These are phyloP conservation scores for Hydrochoerus hydrochaeris DNA, from an alignment of 2,113 vertebrate genomes.

Conservation along the genomic window DNA sequence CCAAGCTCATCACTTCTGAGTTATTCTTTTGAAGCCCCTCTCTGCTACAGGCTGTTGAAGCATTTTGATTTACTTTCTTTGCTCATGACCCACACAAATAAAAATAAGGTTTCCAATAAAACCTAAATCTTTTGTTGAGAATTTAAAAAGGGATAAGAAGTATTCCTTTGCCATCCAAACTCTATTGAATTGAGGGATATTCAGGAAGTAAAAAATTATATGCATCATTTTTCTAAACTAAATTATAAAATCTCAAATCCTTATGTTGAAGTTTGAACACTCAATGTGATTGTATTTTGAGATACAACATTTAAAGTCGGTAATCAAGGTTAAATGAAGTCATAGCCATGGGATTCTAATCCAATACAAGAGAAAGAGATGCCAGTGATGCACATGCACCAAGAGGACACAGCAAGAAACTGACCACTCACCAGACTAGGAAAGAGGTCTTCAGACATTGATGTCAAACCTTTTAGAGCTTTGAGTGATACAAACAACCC, in stretches of 20 bases:
- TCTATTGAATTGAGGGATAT: neutral
- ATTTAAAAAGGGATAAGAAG: neutral
- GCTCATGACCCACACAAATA: neutral
- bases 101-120: neutral
- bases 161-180: neutral
- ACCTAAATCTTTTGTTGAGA: neutral
- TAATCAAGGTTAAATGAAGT: neutral
- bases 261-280: neutral
- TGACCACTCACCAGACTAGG: neutral
- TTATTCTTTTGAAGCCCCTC: neutral
- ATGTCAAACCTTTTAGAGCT: neutral
- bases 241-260: neutral
- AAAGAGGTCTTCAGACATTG: neutral
- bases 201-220: neutral
- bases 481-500: neutral
- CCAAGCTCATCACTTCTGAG: neutral
- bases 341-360: neutral
- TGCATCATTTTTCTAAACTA: neutral
- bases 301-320: neutral
- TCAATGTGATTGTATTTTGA: neutral
- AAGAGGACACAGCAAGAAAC: neutral
- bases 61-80: neutral
- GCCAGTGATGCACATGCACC: rapidly evolving
- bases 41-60: neutral
- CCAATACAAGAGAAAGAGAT: neutral